Base-by-base conservation (phyloP, 2,888 invertebrate genomes). In the Lepetodrilus schrolli region DNA sequence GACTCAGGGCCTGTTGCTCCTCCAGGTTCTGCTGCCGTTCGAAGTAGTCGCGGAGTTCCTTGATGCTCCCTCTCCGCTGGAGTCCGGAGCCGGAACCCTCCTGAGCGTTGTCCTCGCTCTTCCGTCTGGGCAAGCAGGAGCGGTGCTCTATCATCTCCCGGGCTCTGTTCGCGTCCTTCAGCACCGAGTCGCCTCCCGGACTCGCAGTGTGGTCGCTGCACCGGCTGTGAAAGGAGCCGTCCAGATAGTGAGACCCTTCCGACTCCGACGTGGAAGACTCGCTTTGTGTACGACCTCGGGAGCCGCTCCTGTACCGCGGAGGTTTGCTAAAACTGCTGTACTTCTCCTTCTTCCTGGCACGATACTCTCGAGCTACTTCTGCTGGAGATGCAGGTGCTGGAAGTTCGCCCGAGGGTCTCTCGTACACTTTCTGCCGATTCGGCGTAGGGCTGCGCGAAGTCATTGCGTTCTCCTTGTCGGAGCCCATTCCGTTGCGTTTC, bases 31-130 rank as follows among this genome's bases (percentile, higher is more conserved):
- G 72, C 78, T 48, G 78, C 78, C 74, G 83, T 77, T 87, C 86
- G 76, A 87, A 87, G 49, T 84, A 80, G 70, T 85, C 82, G 70
- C 80, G 79, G 34, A 87, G 74, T 75, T 87, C 87, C 72, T 86
- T 87, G 70, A 87, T 87, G 79, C 87, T 87, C n/a, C 85, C 86
- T 58, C 84, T 77, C 5, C 86, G 78, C 75, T 86, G 83, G 51
- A 82, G 79, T 65, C 80, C 78, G 7, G 51, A 47, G 20, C 70
- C 47, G 26, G 69, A 69, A 3, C 48, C 47, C 66, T 75, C 71
- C 30, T 71, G 65, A 13, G 37, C 37, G 26, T 50, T 66, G 7
- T 70, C 48, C 13, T 23, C 70, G 36, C 51, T 70, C 69, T 74
- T 72, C 13, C 36, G 68, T 37, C 58, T 51, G 72, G 69, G 48